Evolutionary conservation across 2,888 invertebrate species (phyloP), one percentile per base, ranked within the genome.

Genomic region (Campopleginae sp.): DNA sequence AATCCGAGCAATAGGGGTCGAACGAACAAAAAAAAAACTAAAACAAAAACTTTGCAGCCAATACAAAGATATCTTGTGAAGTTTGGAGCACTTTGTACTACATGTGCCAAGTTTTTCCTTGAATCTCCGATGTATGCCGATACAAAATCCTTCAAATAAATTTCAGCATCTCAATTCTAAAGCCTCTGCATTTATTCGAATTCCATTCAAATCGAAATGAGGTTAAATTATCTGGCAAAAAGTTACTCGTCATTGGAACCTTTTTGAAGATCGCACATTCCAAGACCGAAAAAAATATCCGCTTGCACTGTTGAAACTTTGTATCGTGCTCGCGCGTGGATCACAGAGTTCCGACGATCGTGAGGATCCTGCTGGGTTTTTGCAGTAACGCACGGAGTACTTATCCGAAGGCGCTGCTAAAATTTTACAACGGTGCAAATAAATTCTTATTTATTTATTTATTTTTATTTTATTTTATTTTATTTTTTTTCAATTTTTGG

Each of bases 31-130:
- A 63, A 65, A 48, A 48, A 48, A 51, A 42, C n/a, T 4, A 27
- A 58, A 8, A 38, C 23, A 42, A 58, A 61, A 77, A 66, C 23
- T 14, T 76, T 19, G 14, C 58, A 27, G n/a, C 14, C 17, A 65
- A 76, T 38, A 76, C 38, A 27, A 61, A 27, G 42, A 46, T 48
- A 78, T 78, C 31, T 44, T 51, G 12, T 31, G 68, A 68, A 68
- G 12, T 78, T 78, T 42, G n/a, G 19, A 78, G n/a, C 38, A 66
- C 66, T 68, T 77, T 68, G 78, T 54, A 78, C 10, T 44, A 78
- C 78, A 78, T 44, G 54, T 68, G 54, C 54, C 58, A 68, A 44
- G 58, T 23, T 42, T 68, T 23, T 76, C 44, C 51, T 8, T 33
- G 68, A 19, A 68, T 78, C 27, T 7, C 27, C 27, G 19, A 42